Evolutionary conservation across 2,797 vertebrate genomes (phyloP), one percentile per base, ranked within the genome.

Genomic region (Oophaga sylvatica): DNA sequence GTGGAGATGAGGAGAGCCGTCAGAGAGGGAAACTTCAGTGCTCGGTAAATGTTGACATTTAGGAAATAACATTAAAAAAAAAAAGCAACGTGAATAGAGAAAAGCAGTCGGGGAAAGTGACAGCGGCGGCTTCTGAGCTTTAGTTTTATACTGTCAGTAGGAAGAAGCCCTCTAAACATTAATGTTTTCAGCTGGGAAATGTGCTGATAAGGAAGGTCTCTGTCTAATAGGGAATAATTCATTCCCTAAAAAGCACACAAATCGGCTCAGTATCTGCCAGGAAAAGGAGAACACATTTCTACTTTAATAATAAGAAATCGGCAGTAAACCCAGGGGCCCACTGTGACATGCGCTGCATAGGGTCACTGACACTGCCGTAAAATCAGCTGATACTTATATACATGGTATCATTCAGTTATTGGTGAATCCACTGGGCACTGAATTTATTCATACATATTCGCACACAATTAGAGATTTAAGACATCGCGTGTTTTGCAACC

Each of bases 31-130:
- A 78, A 68, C 62, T 88, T 88, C 67, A 79, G 63, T 26, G 45
- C 67, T 76, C 26, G 4, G 67, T 88, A 85, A 88, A 81, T 68
- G 79, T 80, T 88, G 83, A 85, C 77, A 88, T 85, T 88, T 88
- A 81, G 71, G 35, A 77, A 80, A 81, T 73, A 88, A 80, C 65
- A 60, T 17, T 26, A 26, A 29, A 57, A 68, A 80, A 70, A 79
- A 79, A 84, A 71, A 8, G 60, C 29, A 67, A 83, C 78, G 62
- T 20, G 35, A 67, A 76, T 22, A 35, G 63, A 62, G 67, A 70
- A 82, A 80, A 82, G 57, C 80, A 82, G 71, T 22, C 35, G 20
- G 35, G 79, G n/a, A 56, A 81, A 62, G 63, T 84, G 81, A 88
- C 87, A 84, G 81, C 10, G 1, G 56, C 77, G 65, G 62, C n/a